Evolutionary conservation across 2,113 vertebrate species (phyloP).

Genomic region (Sceloporus undulatus): DNA sequence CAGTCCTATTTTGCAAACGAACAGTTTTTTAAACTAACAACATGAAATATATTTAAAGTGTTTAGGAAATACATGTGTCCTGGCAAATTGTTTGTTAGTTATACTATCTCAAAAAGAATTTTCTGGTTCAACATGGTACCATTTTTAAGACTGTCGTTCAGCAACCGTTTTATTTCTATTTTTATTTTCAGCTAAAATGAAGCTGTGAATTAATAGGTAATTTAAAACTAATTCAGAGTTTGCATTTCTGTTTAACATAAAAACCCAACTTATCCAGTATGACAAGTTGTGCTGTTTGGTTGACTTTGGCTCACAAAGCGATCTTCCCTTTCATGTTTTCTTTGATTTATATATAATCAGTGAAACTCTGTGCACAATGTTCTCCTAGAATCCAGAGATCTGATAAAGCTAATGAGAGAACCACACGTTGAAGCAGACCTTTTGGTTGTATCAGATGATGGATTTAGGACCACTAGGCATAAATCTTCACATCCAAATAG

Average conservation of each 20-base stretch:
- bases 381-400: not conserved
- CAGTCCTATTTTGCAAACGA: conserved; percentile 70
- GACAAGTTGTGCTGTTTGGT: conserved; percentile 17
- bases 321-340: conserved; percentile 7
- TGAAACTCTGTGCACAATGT: not conserved
- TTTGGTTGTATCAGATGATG: not conserved
- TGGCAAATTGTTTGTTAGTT: conserved; percentile 28
- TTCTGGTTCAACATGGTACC: not conserved
- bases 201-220: conserved; percentile 13
- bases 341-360: conserved; percentile 10
- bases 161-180: not conserved
- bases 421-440: not conserved
- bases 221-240: conserved; percentile 53
- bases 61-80: conserved; percentile 3
- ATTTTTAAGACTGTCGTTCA: not conserved
- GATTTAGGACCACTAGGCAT: too few species aligned
- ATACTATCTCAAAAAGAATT: conserved; percentile 2
- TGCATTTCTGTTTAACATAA: conserved; percentile 11
- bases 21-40: conserved; percentile 36
- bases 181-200: not conserved
- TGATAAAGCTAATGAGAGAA: not conserved
- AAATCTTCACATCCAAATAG: not conserved
- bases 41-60: conserved; percentile 61
- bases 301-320: not conserved
- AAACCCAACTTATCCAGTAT: conserved; percentile 39